Evolutionary conservation across 2,888 invertebrate species (phyloP).

Genomic region (Fragum sueziense): DNA sequence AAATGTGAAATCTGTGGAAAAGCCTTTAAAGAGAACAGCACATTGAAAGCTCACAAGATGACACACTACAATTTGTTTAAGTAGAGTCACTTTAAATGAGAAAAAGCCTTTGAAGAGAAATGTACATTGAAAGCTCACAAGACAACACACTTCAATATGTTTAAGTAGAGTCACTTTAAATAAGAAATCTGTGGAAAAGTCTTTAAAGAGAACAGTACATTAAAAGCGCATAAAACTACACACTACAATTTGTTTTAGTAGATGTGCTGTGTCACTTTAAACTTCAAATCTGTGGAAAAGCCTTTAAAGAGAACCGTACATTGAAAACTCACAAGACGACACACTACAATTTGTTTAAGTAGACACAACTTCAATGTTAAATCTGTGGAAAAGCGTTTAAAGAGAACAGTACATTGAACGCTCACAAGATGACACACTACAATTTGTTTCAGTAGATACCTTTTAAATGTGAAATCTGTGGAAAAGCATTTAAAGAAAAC

Average conservation of each 20-base stretch:
- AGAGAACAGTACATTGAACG: too few species aligned
- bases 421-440: conserved; percentile 24
- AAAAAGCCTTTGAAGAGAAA: conserved; percentile 7
- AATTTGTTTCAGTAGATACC: not conserved
- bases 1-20: conserved; percentile 13
- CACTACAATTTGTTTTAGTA: not conserved
- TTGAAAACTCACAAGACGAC: conserved; percentile 25
- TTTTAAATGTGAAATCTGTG: conserved; percentile 8
- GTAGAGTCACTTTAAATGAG: too few species aligned
- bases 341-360: conserved; percentile 12
- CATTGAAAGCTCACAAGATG: conserved; percentile 24
- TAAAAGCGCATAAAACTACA: conserved; percentile 4
- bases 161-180: conserved; percentile 23
- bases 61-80: conserved; percentile 11
- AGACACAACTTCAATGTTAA: too few species aligned
- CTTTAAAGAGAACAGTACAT: conserved; percentile 15
- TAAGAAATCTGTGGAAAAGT: conserved; percentile 17
- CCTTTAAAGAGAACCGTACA: conserved; percentile 28
- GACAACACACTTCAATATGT: not conserved
- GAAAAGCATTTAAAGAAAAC: conserved; percentile 27
- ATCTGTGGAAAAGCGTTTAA: too few species aligned
- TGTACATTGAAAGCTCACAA: conserved; percentile 21
- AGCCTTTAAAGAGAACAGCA: conserved; percentile 24
- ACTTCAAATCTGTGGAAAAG: conserved; percentile 27
- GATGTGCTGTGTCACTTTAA: too few species aligned